These are phyloP conservation scores for Lymantria monacha DNA, from an alignment of 2,888 invertebrate species.

Conservation along the genomic window DNA sequence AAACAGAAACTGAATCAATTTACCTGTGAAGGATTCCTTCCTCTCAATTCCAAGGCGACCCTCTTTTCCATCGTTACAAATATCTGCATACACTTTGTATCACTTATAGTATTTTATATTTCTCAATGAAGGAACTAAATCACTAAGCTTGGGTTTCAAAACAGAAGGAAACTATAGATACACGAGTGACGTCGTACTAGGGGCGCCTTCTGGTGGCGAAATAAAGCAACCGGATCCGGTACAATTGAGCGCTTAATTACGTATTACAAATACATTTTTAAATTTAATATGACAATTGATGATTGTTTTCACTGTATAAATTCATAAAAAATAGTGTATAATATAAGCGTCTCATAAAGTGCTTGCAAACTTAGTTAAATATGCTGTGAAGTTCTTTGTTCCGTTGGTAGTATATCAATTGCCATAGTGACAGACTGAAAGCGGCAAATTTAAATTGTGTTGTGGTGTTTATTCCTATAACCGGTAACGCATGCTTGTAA, in stretches of 20 bases:
- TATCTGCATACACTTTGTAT: conserved; percentile 51
- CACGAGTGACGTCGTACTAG: conserved; percentile 77
- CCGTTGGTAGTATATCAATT: conserved; percentile 49
- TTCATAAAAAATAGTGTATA: conserved; percentile 8
- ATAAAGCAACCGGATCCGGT: conserved; percentile 57
- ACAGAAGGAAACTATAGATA: conserved; percentile 83
- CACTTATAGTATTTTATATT: conserved; percentile 62
- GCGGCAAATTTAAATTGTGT: conserved; percentile 54
- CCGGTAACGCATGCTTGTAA: conserved; percentile 29
- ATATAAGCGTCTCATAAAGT: neutral
- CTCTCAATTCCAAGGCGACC: conserved; percentile 96
- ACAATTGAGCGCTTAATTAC: conserved; percentile 42
- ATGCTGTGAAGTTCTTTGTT: conserved; percentile 11
- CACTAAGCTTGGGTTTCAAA: conserved; percentile 83
- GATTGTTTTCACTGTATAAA: conserved; percentile 6
- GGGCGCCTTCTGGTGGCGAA: conserved; percentile 70
- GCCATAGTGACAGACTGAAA: conserved; percentile 37
- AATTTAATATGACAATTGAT: conserved; percentile 7
- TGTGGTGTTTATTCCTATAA: conserved; percentile 30
- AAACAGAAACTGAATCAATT: conserved; percentile 72
- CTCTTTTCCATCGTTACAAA: conserved; percentile 92
- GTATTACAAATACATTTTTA: conserved; percentile 6
- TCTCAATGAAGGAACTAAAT: conserved; percentile 65
- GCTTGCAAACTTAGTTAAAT: conserved; percentile 2
- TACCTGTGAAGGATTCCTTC: conserved; percentile 95